phyloP scores from a whole-genome alignment of 2,113 vertebrate species.

The Tachysurus vachellii region DNA sequence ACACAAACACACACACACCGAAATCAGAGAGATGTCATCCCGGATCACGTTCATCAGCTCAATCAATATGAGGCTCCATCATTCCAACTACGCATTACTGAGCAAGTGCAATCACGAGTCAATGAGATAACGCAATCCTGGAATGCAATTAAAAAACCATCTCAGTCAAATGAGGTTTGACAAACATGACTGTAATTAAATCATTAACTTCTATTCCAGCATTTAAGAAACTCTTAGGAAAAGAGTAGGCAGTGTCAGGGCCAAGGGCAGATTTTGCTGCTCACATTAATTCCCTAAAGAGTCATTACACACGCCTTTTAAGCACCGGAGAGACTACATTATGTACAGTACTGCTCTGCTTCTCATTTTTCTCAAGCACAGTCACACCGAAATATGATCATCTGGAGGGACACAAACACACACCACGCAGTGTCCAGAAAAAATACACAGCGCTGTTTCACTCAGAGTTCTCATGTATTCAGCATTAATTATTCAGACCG shows the following conservation, averaged over 20 bases:
- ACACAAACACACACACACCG: neutral
- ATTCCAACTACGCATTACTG: neutral
- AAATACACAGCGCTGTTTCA: conserved; percentile 50
- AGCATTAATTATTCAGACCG: conserved; percentile 60
- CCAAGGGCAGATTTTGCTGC: conserved; percentile 15
- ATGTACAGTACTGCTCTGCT: neutral
- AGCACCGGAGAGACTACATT: neutral
- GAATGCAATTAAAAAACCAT: conserved; percentile 36
- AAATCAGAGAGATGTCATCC: neutral
- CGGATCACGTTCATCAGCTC: neutral
- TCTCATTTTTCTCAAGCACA: neutral
- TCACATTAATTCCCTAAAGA: neutral
- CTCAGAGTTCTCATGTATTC: conserved; percentile 55
- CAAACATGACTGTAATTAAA: conserved; percentile 19
- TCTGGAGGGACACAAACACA: conserved; percentile 56
- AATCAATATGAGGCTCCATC: neutral
- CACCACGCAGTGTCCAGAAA: conserved; percentile 38
- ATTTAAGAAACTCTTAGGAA: neutral
- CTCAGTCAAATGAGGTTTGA: conserved; percentile 35
- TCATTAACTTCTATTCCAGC: conserved; percentile 19
- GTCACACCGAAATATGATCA: conserved; percentile 57
- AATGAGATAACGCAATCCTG: conserved; percentile 2
- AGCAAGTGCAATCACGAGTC: conserved; percentile 9
- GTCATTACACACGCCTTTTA: neutral
- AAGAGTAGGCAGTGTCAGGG: neutral